Evolutionary conservation across 2,888 invertebrate genomes (phyloP).

Genomic region (Drosophila antonietae): DNA sequence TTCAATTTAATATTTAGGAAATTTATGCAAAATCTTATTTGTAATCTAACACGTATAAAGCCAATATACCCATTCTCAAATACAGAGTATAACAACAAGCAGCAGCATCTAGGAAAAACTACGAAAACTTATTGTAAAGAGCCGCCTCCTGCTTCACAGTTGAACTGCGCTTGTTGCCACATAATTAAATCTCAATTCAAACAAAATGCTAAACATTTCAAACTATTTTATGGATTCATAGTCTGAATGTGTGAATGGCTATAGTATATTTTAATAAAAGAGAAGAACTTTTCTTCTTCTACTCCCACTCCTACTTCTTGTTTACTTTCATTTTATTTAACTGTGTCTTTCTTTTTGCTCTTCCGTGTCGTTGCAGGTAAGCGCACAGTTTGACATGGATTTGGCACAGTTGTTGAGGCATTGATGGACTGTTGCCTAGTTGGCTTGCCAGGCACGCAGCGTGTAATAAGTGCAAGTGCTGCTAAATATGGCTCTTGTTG

Average conservation of each 20-base stretch:
- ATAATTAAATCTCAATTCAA: slow-evolving; percentile 80
- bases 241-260: slow-evolving; percentile 1
- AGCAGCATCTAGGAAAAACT: slow-evolving; percentile 15
- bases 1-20: too few relatives aligned
- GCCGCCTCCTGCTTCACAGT: slow-evolving; percentile 27
- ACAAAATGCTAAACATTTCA: slow-evolving; percentile 76
- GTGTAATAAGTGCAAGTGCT: slow-evolving; percentile 72
- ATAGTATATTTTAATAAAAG: slow-evolving; percentile 7
- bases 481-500: slow-evolving; percentile 43
- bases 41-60: too few relatives aligned
- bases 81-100: slow-evolving; percentile 1
- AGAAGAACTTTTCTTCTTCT: not conserved
- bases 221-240: slow-evolving; percentile 61
- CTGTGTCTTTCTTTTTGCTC: slow-evolving; percentile 1
- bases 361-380: slow-evolving; percentile 64
- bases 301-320: not conserved
- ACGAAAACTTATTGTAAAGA: slow-evolving; percentile 43
- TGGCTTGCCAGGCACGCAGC: slow-evolving; percentile 64
- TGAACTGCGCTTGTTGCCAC: slow-evolving; percentile 70
- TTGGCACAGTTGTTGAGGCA: slow-evolving; percentile 35
- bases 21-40: too few relatives aligned
- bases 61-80: not conserved
- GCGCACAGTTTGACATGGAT: slow-evolving; percentile 34
- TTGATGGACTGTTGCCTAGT: slow-evolving; percentile 34
- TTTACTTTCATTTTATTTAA: slow-evolving; percentile 1